Base-by-base conservation (phyloP, 1,140 invertebrate species). In the Neocloeon triangulifer region DNA sequence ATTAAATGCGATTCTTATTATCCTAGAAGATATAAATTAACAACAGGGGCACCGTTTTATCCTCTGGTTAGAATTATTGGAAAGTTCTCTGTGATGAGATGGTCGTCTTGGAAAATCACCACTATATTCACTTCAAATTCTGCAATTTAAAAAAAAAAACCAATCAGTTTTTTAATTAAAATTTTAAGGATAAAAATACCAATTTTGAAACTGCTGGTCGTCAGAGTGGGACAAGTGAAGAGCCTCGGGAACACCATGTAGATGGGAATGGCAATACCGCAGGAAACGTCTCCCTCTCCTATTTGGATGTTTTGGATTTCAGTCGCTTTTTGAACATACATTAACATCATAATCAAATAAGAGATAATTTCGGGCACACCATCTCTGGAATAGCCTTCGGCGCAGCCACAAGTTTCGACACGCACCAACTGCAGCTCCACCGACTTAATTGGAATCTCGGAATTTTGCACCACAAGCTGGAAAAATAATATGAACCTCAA, bases 291-390 rank as follows among this genome's bases (percentile, higher is more conserved):
- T 15, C 89, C 89, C 50, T 89, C 85, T 2, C 81, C 85, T 38
- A 96, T 79, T 63, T 97, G 89, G 51, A 95, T 91, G 50, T 91
- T 95, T 60, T 94, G 89, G 41, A 96, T 88, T 63, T 96, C 91
- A 3, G 89, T 95, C 2, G 85, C 86, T n/a, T n/a, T n/a, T n/a
- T 89, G 49, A 35, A 58, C n/a, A n/a, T n/a, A 60, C 37, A 16
- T 10, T 29, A 8, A 8, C 12, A 8, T 8, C 12, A 8, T 23
- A 23, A 8, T 18, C 21, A 40, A 28, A 38, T 12, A 35, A 38
- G 18, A n/a, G n/a, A 8, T 10, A 14, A 15, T 20, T 32, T 21
- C 30, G 12, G 19, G 25, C 45, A 52, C 59, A 88, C 82, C 78
- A 62, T 96, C 88, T 61, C 73, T 73, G 4, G 86, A 78, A 57